phyloP scores from a whole-genome alignment of 2,113 vertebrate genomes.

The Acanthochromis polyacanthus region DNA sequence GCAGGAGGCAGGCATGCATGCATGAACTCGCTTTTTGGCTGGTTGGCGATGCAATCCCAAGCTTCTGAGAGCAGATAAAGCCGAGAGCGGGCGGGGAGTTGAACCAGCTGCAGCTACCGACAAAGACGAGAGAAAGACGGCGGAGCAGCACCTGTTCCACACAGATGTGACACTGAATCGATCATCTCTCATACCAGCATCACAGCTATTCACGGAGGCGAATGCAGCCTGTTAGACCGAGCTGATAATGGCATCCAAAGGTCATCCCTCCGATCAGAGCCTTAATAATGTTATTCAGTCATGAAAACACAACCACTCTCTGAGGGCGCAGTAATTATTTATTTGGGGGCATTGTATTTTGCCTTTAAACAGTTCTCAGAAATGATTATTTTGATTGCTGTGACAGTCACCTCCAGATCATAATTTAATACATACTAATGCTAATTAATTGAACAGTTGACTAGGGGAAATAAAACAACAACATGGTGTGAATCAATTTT shows the following conservation, averaged over 20 bases:
- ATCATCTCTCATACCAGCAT: slow-evolving; percentile 71
- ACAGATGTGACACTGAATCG: no score
- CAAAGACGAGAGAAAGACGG: slow-evolving; percentile 39
- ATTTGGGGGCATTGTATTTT: background rate
- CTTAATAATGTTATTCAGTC: slow-evolving; percentile 31
- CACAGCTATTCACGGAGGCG: slow-evolving; percentile 62
- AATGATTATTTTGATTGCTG: background rate
- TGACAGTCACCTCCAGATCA: no score
- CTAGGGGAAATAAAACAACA: no score
- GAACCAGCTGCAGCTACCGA: slow-evolving; percentile 66
- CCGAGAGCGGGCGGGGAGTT: slow-evolving; percentile 59
- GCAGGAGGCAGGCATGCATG: slow-evolving; percentile 19
- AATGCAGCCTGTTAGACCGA: slow-evolving; percentile 53
- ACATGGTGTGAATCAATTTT: no score
- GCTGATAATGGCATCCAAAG: slow-evolving; percentile 52
- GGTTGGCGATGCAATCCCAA: slow-evolving; percentile 50
- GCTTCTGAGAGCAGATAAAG: slow-evolving; percentile 64
- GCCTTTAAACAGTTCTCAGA: slow-evolving; percentile 2
- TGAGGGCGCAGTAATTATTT: slow-evolving; percentile 37
- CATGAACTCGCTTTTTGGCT: slow-evolving; percentile 37
- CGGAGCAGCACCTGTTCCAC: slow-evolving; percentile 70
- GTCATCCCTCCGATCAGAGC: slow-evolving; percentile 43
- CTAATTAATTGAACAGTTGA: no score
- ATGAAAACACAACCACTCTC: slow-evolving; percentile 25
- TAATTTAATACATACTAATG: no score